Evolutionary conservation across 2,797 vertebrate species (phyloP).

Genomic region (Propithecus deckenii): DNA sequence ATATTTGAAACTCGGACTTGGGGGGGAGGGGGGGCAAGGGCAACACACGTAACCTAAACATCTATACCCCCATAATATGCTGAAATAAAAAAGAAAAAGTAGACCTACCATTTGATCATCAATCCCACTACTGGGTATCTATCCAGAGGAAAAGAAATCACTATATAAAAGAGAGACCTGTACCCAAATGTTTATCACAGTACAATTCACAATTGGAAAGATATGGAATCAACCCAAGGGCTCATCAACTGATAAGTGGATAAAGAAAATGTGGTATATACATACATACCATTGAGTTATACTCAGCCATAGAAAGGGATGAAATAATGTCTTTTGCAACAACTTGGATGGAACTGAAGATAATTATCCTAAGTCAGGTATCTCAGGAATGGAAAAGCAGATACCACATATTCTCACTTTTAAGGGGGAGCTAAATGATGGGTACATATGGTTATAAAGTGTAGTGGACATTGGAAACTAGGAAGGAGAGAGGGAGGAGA

Average conservation of each 20-base stretch:
- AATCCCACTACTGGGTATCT: neutral
- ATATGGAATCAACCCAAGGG: neutral
- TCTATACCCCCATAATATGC: too few species aligned
- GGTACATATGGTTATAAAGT: too few species aligned
- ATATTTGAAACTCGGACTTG: too few species aligned
- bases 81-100: neutral
- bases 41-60: too few species aligned
- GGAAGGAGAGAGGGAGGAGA: neutral
- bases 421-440: too few species aligned
- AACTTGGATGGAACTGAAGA: too few species aligned
- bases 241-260: neutral
- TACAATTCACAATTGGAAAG: neutral
- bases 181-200: neutral
- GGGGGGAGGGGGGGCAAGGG: too few species aligned
- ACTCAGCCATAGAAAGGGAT: too few species aligned
- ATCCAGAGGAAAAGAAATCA: neutral
- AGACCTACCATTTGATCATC: neutral
- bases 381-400: too few species aligned
- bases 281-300: neutral
- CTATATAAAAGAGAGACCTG: neutral
- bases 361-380: too few species aligned
- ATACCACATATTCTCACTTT: too few species aligned
- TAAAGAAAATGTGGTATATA: neutral
- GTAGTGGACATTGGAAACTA: neutral
- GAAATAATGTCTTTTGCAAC: too few species aligned